Evolutionary conservation across 2,797 vertebrate genomes (phyloP), one percentile per base, ranked within the genome.

Genomic region (Gallinago solitaria): DNA sequence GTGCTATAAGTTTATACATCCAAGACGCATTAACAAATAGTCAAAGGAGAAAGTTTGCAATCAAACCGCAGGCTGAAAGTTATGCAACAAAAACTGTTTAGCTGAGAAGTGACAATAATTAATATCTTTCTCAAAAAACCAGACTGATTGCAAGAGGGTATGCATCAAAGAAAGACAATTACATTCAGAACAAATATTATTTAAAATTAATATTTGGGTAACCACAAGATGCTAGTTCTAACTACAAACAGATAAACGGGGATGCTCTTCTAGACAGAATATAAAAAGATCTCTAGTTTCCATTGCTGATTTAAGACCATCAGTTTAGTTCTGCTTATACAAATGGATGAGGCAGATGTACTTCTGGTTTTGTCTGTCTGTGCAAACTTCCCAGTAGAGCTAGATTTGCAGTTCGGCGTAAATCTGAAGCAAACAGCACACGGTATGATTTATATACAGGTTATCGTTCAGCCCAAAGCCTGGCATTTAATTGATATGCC

Each of bases 371-470:
- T 89, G 95, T 95, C 80, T 28, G 43, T 69, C 74, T 89, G 47
- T 59, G 54, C 74, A 95, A 93, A 96, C 78, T 96, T 93, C 87
- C 71, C 83, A 82, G 90, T 12, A 71, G 64, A 95, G 65, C 85
- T 37, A 65, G 64, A 94, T 79, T 93, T 83, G 76, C 56, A 60
- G 81, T 47, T 68, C 82, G 70, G 86, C 9, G 4, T 89, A 60
- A 92, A 90, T 63, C 75, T 14, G 27, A 94, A 83, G 82, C 60
- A 94, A 82, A 30, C 73, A 87, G 63, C 75, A 76, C 84, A 30
- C 59, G 2, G 3, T 47, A 73, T 97, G 96, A 98, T 98, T 98
- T 98, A 97, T 98, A 93, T 82, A 85, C 16, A n/a, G 57, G 94
- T 70, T 75, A 96, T 78, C 2, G 0, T 78, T 78, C 86, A 94